A percentile compares a stretch with the other conserved stretches of the same genome.
These are phyloP conservation scores for Probosciger aterrimus DNA, from an alignment of 2,113 vertebrate genomes.

Conservation along the genomic window DNA sequence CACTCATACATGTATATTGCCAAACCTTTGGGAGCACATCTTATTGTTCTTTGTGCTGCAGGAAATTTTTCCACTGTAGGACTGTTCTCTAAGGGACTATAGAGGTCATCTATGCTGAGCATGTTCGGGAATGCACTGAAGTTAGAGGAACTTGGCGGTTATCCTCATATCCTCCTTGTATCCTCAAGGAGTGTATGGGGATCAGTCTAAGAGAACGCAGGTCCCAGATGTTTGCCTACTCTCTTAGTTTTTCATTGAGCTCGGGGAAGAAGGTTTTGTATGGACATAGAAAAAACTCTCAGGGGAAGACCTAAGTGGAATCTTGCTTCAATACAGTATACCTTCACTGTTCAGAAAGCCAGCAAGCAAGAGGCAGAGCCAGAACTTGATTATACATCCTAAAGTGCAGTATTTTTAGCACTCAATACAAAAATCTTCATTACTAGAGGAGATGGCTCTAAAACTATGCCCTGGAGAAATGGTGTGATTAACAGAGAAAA, in stretches of 20 bases:
- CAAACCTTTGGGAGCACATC: not conserved
- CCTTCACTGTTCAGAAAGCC: not conserved
- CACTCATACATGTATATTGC: accelerated
- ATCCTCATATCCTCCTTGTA: not conserved
- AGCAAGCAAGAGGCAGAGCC: not conserved
- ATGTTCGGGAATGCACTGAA: not conserved
- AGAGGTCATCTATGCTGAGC: not conserved
- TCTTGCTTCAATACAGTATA: not conserved
- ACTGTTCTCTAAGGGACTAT: not conserved
- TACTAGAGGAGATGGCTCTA: slow-evolving; percentile 16
- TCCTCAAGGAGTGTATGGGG: not conserved
- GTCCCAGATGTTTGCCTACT: not conserved
- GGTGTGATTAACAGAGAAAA: slow-evolving; percentile 39
- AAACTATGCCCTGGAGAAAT: slow-evolving; percentile 11
- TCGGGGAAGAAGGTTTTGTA: not conserved
- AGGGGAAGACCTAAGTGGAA: not conserved
- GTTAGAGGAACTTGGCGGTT: accelerated
- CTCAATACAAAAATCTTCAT: not conserved
- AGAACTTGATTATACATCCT: not conserved
- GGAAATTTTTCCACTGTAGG: not conserved
- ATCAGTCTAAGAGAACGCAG: not conserved
- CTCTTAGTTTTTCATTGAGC: not conserved
- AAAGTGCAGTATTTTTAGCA: slow-evolving; percentile 4
- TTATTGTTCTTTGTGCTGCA: not conserved
- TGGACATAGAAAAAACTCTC: not conserved